Base-by-base conservation (phyloP, 2,888 invertebrate genomes). In the Melolontha melolontha region DNA sequence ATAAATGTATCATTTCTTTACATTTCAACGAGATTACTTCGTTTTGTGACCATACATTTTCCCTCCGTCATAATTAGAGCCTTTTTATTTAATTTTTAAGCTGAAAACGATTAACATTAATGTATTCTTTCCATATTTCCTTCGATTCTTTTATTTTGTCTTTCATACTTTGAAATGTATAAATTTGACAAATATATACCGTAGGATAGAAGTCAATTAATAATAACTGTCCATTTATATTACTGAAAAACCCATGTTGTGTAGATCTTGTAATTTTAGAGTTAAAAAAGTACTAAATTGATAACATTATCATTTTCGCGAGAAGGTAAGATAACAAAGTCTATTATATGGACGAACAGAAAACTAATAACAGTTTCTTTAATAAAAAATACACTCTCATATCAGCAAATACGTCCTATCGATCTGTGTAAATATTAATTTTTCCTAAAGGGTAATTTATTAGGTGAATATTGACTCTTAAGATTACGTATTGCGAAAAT, bases 1-100 rank as follows among this genome's bases (percentile, higher is more conserved):
- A 44, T 59, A 59, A 59, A 59, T 59, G 59, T 44, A 59, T 59
- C 59, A 59, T 59, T 59, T 59, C 59, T 44, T 59, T 59, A 59
- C 44, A 59, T 59, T 59, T 44, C 44, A 44, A 29, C 14, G 40
- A 14, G 44, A 27, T 12, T 59, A 27, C 14, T 14, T 44, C 44
- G 42, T 59, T 57, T 59, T 59, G 12, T 44, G 44, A 10, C 29
- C 42, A 59, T 59, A 14, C 44, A 27, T 59, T 44, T 59, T 59
- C 29, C 22, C 29, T n/a, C 59, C 42, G 59, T 59, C 59, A 59
- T 12, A 59, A 59, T 59, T 59, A 59, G 29, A 17, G 44, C 14
- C 5, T 44, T 44, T 44, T 59, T 34, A 34, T 34, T 44, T 59
- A 59, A 5, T 22, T 59, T 44, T 59, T 29, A 16, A 4, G 8